Evolutionary conservation across 2,888 invertebrate genomes (phyloP), one percentile per base, ranked within the genome.

Genomic region (Anarsia innoxiella): DNA sequence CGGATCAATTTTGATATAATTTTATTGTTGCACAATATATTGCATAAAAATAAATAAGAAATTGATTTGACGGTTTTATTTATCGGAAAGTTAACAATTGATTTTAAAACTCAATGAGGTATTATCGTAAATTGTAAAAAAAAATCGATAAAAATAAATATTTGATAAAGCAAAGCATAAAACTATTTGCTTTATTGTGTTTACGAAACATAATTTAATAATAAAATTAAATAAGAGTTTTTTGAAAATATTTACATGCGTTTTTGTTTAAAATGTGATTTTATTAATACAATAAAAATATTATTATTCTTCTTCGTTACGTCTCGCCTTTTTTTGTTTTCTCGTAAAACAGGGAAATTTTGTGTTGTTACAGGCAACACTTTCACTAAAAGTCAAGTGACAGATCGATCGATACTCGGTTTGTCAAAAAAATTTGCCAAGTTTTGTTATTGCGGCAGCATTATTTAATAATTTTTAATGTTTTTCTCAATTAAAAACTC

Each of bases 401-500:
- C n/a, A n/a, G n/a, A n/a, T n/a, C n/a, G n/a, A 19, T 36, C 40
- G 42, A 46, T 48, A 51, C 52, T 35, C 49, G 49, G 42, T 34
- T 39, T 31, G 5, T 23, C 39, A 49, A 49, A 53, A 53, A 49
- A 48, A 39, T n/a, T 27, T 11, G 3, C 46, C 11, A 3, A 25
- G 29, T 10, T 31, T n/a, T 13, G 26, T 13, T 11, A 12, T 31
- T 10, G 2, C 29, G 2, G 31, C 37, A 33, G 35, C 14, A 35
- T 26, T 27, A n/a, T 11, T 19, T 15, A 6, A 2, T 12, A 27
- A 11, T 42, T 43, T 46, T 58, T 58, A 63, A 80, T 80, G 79
- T 63, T 65, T 64, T 57, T 53, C 37, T 55, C 59, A 39, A 64
- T 82, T 46, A 82, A 72, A 66, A 73, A 73, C 45, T 42, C 77